Evolutionary conservation across 1,140 invertebrate species (phyloP).

Genomic region (Heliconius melpomene): DNA sequence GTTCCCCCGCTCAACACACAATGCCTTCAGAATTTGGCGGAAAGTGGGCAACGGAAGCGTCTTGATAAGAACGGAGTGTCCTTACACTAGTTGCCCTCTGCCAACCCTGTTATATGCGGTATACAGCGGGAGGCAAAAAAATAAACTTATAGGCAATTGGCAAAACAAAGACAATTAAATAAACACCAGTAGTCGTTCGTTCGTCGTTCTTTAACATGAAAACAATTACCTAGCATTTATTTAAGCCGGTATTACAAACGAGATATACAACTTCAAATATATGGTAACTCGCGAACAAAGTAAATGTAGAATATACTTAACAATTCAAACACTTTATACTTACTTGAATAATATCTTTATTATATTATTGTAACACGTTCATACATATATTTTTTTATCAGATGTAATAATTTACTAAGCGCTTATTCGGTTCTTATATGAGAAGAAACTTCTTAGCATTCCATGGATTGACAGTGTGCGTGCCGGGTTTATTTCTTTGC

Average conservation of each 20-base stretch:
- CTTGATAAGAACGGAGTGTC: too few species aligned
- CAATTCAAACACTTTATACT: not conserved
- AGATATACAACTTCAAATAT: not conserved
- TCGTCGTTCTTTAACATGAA: not conserved
- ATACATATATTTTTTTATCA: not conserved
- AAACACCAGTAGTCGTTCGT: not conserved
- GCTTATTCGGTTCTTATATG: not conserved
- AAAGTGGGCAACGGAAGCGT: too few species aligned
- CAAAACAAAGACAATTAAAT: conserved; percentile 5
- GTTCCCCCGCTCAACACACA: too few species aligned
- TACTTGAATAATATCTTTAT: not conserved
- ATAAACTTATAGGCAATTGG: not conserved
- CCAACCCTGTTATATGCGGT: too few species aligned
- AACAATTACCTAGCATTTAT: conserved; percentile 2
- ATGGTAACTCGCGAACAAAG: not conserved
- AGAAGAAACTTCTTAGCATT: not conserved
- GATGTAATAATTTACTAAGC: not conserved
- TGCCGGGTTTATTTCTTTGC: too few species aligned
- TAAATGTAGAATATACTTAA: not conserved
- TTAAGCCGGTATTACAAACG: not conserved
- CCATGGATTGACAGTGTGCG: not conserved
- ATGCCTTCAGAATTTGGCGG: too few species aligned
- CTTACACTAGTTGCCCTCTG: too few species aligned
- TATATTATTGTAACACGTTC: not conserved
- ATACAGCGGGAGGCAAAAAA: too few species aligned